Evolutionary conservation across 2,797 vertebrate genomes (phyloP), one percentile per base, ranked within the genome.

Genomic region (Tapirus indicus): DNA sequence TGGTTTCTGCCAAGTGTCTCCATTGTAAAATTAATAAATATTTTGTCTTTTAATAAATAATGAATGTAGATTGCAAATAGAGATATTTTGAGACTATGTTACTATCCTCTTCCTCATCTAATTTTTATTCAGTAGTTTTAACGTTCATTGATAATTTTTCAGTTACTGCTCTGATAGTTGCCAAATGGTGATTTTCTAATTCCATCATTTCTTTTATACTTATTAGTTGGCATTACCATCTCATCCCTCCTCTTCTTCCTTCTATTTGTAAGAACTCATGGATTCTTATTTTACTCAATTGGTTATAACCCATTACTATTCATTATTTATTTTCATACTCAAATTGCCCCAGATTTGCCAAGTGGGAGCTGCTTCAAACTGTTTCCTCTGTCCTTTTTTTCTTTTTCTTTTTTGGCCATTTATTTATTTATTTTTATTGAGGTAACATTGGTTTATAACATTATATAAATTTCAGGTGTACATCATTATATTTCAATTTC

Each of bases 21-120:
- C 14, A 14, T 79, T 88, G 12, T 85, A 80, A 91, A 86, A 69
- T 92, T 89, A 88, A 6, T 44, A 69, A 74, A 4, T 68, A 54
- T 68, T 96, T 91, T 91, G n/a, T 79, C 47, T 84, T 62, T 96
- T 94, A 80, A 16, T 74, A 79, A n/a, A 16, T 79, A 74, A 85
- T 92, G 74, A 74, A 88, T 92, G 44, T 1, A 66, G 35, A 79
- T 80, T 66, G 20, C 75, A 49, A 74, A 38, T 91, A 66, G 49
- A 85, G 32, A 29, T 88, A 49, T 16, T 77, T 71, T 74, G 49
- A 82, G 54, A 32, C 68, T 84, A 3, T 77, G 11, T 80, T 93
- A 69, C 12, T 79, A 47, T 41, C 23, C 4, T 77, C 6, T 60
- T 68, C n/a, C 9, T 58, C 47, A 71, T 52, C 29, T 72, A 71